These are phyloP conservation scores for Osmoderma eremita DNA, from an alignment of 2,888 invertebrate species.

Conservation along the genomic window DNA sequence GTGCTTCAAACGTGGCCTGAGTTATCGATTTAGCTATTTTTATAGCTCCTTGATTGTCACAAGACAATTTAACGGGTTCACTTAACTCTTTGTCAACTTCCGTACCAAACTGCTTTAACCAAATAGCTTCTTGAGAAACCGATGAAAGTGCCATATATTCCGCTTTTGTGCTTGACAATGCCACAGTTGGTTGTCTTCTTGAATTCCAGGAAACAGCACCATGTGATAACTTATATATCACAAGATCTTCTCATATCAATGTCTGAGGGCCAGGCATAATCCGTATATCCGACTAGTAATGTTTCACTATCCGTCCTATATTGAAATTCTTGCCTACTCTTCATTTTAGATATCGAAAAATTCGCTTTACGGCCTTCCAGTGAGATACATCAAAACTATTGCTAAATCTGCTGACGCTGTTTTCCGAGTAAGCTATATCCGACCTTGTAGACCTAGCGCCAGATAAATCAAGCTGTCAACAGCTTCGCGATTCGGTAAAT, in stretches of 20 bases:
- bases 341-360: constrained; percentile 15
- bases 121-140: too few species aligned
- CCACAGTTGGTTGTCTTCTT: too few species aligned
- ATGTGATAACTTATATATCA: neutral
- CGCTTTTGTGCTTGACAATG: too few species aligned
- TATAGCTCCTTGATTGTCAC: neutral
- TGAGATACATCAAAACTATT: too few species aligned
- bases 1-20: neutral
- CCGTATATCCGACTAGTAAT: neutral
- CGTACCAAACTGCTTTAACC: neutral
- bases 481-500: too few species aligned
- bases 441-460: too few species aligned
- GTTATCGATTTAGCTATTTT: neutral
- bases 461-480: too few species aligned
- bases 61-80: neutral
- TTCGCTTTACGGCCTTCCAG: too few species aligned
- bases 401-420: too few species aligned
- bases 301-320: neutral
- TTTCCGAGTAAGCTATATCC: too few species aligned
- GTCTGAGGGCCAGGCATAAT: neutral
- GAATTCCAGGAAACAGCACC: neutral
- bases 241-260: neutral
- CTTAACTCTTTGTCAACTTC: neutral
- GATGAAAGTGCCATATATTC: too few species aligned
- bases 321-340: neutral